Percentiles rank a stretch among this genome's conserved stretches.
phyloP scores from a whole-genome alignment of 2,888 invertebrate species.

The Pachycephus smyrnensis region DNA sequence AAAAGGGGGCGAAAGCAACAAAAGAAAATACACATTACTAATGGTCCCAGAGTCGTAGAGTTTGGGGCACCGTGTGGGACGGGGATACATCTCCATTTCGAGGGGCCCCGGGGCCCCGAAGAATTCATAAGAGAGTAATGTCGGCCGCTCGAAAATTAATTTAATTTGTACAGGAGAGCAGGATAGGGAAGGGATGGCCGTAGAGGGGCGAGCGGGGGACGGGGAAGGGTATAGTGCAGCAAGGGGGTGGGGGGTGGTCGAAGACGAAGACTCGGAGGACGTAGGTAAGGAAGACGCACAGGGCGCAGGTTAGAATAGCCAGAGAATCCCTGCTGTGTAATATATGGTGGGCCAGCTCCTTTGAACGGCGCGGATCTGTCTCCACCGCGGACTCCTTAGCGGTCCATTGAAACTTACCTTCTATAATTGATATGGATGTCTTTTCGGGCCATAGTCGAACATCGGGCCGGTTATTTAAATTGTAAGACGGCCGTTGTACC shows the following conservation, averaged over 20 bases:
- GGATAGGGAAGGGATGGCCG: conserved; percentile 26
- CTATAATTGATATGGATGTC: conserved; percentile 66
- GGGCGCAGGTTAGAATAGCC: conserved; percentile 46
- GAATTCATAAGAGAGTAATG: conserved; percentile 63
- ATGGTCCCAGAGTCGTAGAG: conserved; percentile 37
- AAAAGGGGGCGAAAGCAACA: conserved; percentile 29
- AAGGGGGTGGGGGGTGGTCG: conserved; percentile 16
- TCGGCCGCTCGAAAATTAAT: conserved; percentile 59
- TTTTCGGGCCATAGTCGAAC: conserved; percentile 58
- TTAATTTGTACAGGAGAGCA: conserved; percentile 60
- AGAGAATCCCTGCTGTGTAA: conserved; percentile 62
- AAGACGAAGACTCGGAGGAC: conserved; percentile 1
- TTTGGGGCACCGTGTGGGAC: conserved; percentile 37
- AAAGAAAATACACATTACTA: conserved; percentile 43
- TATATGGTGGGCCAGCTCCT: conserved; percentile 64
- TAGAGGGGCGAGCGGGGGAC: conserved; percentile 21
- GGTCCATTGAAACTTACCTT: conserved; percentile 57
- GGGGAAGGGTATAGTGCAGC: conserved; percentile 16
- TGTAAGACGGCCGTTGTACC: conserved; percentile 30
- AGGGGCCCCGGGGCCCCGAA: conserved; percentile 39
- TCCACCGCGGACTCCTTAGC: conserved; percentile 55
- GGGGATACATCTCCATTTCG: conserved; percentile 57
- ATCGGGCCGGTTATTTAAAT: conserved; percentile 57
- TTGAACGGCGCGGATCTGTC: conserved; percentile 61
- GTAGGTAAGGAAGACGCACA: conserved; percentile 4